Base-by-base conservation (phyloP, 1,140 invertebrate species). In the Drosophila kepulauana region DNA sequence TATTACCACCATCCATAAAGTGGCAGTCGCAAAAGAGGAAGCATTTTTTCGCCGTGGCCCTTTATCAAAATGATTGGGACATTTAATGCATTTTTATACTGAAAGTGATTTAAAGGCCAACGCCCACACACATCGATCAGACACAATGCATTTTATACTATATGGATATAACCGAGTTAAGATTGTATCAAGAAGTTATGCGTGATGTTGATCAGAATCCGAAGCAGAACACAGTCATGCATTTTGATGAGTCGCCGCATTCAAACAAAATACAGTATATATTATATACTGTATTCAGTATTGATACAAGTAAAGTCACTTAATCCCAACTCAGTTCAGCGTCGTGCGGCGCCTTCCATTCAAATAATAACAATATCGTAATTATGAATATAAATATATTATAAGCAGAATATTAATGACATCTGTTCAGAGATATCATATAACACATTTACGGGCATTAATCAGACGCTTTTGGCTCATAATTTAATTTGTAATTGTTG, bases 381-480 rank as follows among this genome's bases (percentile, higher is more conserved):
- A 62, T 62, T 61, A 64, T 43, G 35, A 38, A 64, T 64, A 51
- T 64, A 51, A 64, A 52, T 64, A 33, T 5, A 48, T 38, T 45
- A 58, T 58, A 45, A 58, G 38, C 56, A 43, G 48, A 25, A 52
- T 38, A 43, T 63, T 56, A 45, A 43, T n/a, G 16, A 58, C 57
- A 59, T 59, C 38, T 59, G 38, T 46, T 59, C 41, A 13, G 1
- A 56, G 41, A 56, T 65, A 65, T 65, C 71, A 54, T 61, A 69
- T 74, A 56, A 62, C 71, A 62, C 65, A 74, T 74, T 74, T 62
- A 62, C 65, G 48, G 65, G 38, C 57, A 74, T 74, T 73, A 73
- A 73, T 67, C 70, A 73, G 70, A 51, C 70, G 56, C 69, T 77
- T 79, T 61, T 68, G 57, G 28, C 64, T 62, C 65, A 64, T 74